Evolutionary conservation across 1,140 invertebrate species (phyloP).

Genomic region (Conus betulinus): DNA sequence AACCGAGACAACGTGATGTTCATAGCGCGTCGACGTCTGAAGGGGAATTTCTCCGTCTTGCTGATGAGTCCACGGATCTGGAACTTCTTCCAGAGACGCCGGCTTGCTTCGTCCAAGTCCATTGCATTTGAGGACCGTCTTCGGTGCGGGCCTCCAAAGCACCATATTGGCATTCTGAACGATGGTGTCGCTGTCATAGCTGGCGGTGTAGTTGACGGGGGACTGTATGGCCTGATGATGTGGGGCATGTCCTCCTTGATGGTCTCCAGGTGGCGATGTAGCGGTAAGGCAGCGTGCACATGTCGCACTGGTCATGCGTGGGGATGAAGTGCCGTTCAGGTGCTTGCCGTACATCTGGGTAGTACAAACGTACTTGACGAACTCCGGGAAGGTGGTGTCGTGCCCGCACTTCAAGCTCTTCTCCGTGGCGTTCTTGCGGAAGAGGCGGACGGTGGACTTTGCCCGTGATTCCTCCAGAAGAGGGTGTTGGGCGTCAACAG

Average conservation of each 20-base stretch:
- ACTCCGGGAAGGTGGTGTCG: conserved; percentile 65
- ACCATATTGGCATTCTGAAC: conserved; percentile 49
- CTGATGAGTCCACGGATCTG: conserved; percentile 64
- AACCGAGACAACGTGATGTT: neutral
- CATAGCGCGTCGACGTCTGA: neutral
- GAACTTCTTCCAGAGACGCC: conserved; percentile 57
- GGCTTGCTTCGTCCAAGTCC: conserved; percentile 54
- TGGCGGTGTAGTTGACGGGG: conserved; percentile 39
- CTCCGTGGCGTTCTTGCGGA: conserved; percentile 46
- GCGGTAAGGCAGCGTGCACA: conserved; percentile 61
- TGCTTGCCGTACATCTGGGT: conserved; percentile 37
- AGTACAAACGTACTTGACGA: conserved; percentile 63
- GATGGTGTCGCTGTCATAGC: conserved; percentile 20
- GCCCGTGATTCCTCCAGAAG: conserved; percentile 63
- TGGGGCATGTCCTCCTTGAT: conserved; percentile 62
- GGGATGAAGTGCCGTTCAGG: conserved; percentile 64
- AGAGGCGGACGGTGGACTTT: conserved; percentile 52
- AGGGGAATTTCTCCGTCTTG: conserved; percentile 57
- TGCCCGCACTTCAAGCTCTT: conserved; percentile 61
- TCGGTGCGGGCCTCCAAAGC: conserved; percentile 52
- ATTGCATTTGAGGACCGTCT: conserved; percentile 60
- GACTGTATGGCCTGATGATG: conserved; percentile 54
- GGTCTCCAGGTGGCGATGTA: conserved; percentile 65
- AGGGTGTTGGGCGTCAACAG: conserved; percentile 63
- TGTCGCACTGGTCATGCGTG: conserved; percentile 62